Evolutionary conservation across 2,797 vertebrate species (phyloP), one percentile per base, ranked within the genome.

Genomic region (Chromis chromis): DNA sequence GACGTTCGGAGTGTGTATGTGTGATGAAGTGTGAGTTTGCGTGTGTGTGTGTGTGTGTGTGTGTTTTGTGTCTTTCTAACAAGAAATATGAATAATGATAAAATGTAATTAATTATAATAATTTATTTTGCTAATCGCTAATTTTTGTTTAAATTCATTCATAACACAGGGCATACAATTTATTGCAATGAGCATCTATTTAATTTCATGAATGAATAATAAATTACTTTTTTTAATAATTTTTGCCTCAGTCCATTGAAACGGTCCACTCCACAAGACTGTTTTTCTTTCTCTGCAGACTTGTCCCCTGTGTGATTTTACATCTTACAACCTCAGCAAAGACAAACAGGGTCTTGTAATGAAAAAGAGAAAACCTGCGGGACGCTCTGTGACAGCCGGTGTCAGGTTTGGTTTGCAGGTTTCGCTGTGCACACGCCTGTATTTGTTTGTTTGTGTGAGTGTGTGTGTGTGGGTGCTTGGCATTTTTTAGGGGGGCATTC

Each of bases 361-460:
- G 53, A 76, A 75, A 78, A 72, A 70, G 46, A 71, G 54, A 70
- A 70, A 56, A 44, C 65, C 74, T 71, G 25, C 28, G 70, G 70
- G 79, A 72, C 52, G 76, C 28, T 67, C 31, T 39, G 4, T 80
- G 76, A 78, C 72, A 86, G 54, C 73, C 64, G 58, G 63, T 79
- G 68, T 79, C 76, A 74, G 54, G 40, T 86, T 78, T 79, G 60
- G 25, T 81, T 85, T 82, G 49, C n/a, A 33, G 50, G 57, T 74
- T 63, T 72, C 28, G 12, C 48, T 56, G 27, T 73, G 54, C 19
- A 28, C 19, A 22, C n/a, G 17, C 24, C 22, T 64, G 25, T 61
- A 24, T 55, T 2, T 65, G n/a, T 72, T 50, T 61, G 60, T 24
- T 19, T 57, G 33, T 81, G 49, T 71, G 27, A 56, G 54, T 64